A percentile compares a stretch with the other conserved stretches of the same genome.
These are phyloP conservation scores for Craniophora ligustri DNA, from an alignment of 2,888 invertebrate genomes.

Conservation along the genomic window DNA sequence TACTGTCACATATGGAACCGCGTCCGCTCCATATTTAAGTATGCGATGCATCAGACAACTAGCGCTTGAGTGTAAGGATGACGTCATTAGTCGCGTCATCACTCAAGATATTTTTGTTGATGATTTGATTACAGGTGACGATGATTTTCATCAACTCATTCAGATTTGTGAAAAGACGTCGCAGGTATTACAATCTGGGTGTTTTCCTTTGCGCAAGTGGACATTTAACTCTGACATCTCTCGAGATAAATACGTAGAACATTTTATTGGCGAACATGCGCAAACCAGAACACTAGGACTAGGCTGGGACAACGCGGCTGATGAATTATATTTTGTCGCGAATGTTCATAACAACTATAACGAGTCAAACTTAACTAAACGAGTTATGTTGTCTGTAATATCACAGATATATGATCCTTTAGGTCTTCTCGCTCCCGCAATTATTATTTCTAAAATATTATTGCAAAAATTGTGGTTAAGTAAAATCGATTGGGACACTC, in stretches of 20 bases:
- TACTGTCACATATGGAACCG: too few species aligned
- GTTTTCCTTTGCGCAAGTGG: slow-evolving; percentile 9
- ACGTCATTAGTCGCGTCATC: slow-evolving; percentile 5
- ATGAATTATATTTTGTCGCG: slow-evolving; percentile 1
- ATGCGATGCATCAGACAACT: slow-evolving; percentile 11
- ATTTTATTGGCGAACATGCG: slow-evolving; percentile 6
- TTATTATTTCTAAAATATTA: slow-evolving; percentile 7
- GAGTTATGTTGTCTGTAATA: slow-evolving; percentile 1
- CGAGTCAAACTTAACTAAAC: neutral
- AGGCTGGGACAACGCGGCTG: neutral
- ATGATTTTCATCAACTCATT: neutral
- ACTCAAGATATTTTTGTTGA: slow-evolving; percentile 6
- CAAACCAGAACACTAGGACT: slow-evolving; percentile 14
- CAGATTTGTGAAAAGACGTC: neutral
- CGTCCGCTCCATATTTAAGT: slow-evolving; percentile 7
- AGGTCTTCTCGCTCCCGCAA: slow-evolving; percentile 3
- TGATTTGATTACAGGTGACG: slow-evolving; percentile 8
- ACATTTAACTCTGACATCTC: slow-evolving; percentile 4
- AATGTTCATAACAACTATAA: slow-evolving; percentile 1
- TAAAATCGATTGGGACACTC: slow-evolving; percentile 6
- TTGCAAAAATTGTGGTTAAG: slow-evolving; percentile 7
- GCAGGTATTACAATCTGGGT: slow-evolving; percentile 4
- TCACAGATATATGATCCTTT: slow-evolving; percentile 12
- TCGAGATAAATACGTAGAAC: too few species aligned
- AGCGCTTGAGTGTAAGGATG: slow-evolving; percentile 3